A percentile compares a stretch with the other conserved stretches of the same genome.
These are phyloP conservation scores for Leptobrachium leishanense DNA, from an alignment of 2,113 vertebrate genomes.

Conservation along the genomic window DNA sequence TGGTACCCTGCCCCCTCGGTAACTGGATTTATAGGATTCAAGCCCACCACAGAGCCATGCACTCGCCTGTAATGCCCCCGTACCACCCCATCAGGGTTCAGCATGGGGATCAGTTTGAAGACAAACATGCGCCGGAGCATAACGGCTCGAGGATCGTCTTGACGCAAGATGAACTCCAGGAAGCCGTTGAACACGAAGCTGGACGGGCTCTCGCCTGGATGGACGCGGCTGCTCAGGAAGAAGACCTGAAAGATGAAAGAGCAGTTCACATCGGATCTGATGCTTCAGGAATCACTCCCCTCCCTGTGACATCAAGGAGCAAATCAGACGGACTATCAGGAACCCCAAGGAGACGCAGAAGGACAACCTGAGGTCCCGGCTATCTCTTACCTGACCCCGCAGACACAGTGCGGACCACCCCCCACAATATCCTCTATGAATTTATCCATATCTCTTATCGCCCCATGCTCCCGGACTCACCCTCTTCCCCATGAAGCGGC, in stretches of 20 bases:
- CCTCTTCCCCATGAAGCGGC: slow-evolving; percentile 80
- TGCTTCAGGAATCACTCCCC: too few species aligned
- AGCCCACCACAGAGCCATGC: too few species aligned
- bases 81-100: slow-evolving; percentile 93
- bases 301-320: too few species aligned
- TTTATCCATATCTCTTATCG: too few species aligned
- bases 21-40: too few species aligned
- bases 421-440: too few species aligned
- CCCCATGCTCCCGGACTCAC: slow-evolving; percentile 68
- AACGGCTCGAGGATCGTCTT: slow-evolving; percentile 88
- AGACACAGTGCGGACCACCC: too few species aligned
- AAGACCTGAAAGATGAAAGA: slow-evolving; percentile 74
- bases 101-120: slow-evolving; percentile 96
- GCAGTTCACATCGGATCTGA: background rate
- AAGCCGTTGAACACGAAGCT: slow-evolving; percentile 98
- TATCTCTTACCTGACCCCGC: too few species aligned
- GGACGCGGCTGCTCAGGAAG: slow-evolving; percentile 94
- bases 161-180: slow-evolving; percentile 88
- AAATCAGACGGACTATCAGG: too few species aligned
- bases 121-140: slow-evolving; percentile 86
- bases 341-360: too few species aligned
- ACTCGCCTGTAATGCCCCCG: slow-evolving; percentile 92
- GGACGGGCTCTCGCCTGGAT: slow-evolving; percentile 93
- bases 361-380: too few species aligned
- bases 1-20: too few species aligned